These are phyloP conservation scores for Penaeus japonicus DNA, from an alignment of 1,140 invertebrate species.

Conservation along the genomic window DNA sequence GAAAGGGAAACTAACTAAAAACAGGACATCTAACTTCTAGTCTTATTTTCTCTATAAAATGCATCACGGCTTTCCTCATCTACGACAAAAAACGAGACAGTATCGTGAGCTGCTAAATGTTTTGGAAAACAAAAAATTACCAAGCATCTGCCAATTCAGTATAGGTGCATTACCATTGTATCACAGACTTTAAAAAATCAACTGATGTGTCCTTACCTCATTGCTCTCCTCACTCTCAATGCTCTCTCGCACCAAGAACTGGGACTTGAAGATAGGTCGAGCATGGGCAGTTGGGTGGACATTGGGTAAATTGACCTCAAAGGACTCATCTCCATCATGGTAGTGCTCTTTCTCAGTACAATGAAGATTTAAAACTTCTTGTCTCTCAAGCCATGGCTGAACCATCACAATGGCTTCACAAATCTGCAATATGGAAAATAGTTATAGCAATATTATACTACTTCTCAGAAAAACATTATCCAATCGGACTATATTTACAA, in stretches of 20 bases:
- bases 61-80: too few relatives aligned
- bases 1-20: too few relatives aligned
- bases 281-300: conserved; percentile 47
- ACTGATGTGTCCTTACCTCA: conserved; percentile 17
- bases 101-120: too few relatives aligned
- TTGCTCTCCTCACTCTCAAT: conserved; percentile 47
- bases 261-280: conserved; percentile 31
- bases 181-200: not conserved
- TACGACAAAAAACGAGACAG: too few relatives aligned
- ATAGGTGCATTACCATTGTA: not conserved
- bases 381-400: conserved; percentile 33
- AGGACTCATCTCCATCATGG: conserved; percentile 40
- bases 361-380: conserved; percentile 24
- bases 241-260: conserved; percentile 34
- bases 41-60: too few relatives aligned
- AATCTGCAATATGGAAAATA: not conserved
- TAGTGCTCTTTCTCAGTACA: conserved; percentile 49
- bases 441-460: not conserved
- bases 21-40: too few relatives aligned
- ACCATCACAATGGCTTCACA: conserved; percentile 35
- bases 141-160: not conserved
- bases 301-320: conserved; percentile 28
- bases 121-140: too few relatives aligned
- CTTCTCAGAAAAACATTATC: not conserved
- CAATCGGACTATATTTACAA: not conserved